Percentiles rank a stretch among this genome's conserved stretches.
phyloP scores from a whole-genome alignment of 92 coral and sea anemone species.

The Epizoanthus fatuus region DNA sequence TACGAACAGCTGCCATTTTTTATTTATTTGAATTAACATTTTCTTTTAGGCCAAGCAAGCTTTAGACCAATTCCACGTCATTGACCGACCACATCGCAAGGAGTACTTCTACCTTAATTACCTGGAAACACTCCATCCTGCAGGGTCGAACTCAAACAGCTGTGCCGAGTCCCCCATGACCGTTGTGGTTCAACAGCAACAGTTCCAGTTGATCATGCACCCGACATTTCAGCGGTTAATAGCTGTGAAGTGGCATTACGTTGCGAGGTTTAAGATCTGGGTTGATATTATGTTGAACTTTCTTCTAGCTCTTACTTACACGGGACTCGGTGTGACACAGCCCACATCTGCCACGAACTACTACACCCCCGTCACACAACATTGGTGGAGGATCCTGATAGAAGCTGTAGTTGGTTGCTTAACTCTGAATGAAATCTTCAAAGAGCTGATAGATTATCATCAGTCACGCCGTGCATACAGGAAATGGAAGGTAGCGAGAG shows the following conservation, averaged over 20 bases:
- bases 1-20: not conserved
- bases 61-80: conserved; percentile 75
- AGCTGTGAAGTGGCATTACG: conserved; percentile 74
- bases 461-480: conserved; percentile 54
- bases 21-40: not conserved
- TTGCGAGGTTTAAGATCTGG: conserved; percentile 66
- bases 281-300: conserved; percentile 65
- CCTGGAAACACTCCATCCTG: conserved; percentile 64
- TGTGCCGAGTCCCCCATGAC: conserved; percentile 61
- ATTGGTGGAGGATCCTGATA: conserved; percentile 71
- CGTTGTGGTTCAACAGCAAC: conserved; percentile 70
- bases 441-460: conserved; percentile 67
- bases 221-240: conserved; percentile 82
- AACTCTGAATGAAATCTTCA: conserved; percentile 66
- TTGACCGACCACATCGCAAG: conserved; percentile 74
- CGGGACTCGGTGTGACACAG: conserved; percentile 62
- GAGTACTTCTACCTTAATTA: conserved; percentile 76
- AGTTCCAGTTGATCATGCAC: conserved; percentile 80
- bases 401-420: conserved; percentile 59
- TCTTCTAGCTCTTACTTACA: conserved; percentile 64
- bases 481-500: conserved; percentile 64
- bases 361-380: conserved; percentile 56
- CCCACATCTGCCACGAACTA: conserved; percentile 53
- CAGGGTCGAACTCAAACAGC: conserved; percentile 46
- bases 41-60: conserved; percentile 71